Base-by-base conservation (phyloP, 2,113 vertebrate genomes). In the Xiphophorus maculatus region DNA sequence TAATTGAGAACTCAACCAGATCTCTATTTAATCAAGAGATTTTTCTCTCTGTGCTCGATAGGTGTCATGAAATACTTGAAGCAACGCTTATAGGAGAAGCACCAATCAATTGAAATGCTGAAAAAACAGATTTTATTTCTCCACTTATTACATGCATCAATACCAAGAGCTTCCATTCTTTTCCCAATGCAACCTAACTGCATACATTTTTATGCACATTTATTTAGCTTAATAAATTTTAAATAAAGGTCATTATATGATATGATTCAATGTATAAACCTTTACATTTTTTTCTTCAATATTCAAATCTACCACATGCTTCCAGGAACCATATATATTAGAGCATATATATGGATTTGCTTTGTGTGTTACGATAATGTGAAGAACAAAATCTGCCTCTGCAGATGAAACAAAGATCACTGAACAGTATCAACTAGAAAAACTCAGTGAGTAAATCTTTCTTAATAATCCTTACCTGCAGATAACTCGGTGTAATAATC, bases 1-100 rank as follows among this genome's bases (percentile, higher is more conserved):
- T 83, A 73, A 71, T 84, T 22, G 63, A 33, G 63, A 81, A 83
- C 74, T 74, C 65, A 32, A 73, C 77, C 61, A 78, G 66, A 76
- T 71, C 80, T 19, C 1, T 12, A 12, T 76, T 86, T 35, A 35
- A 61, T 74, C 37, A 73, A 62, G 22, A 67, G 69, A 42, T 28
- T 48, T 17, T 67, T 67, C 70, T 5, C n/a, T 60, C 42, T 37
- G 27, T 51, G 48, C 30, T 28, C 79, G 30, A 71, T 27, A 80
- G 72, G 44, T 80, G 63, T 60, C 27, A 35, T 2, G 32, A 35
- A 68, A 76, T 61, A 32, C 42, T 33, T 68, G 7, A 33, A 73
- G 25, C 51, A n/a, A 29, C 69, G 79, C 64, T 19, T 63, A 11
- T 40, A 11, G 25, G 25, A 25, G 22, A 58, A n/a, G 51, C 25